Evolutionary conservation across 2,113 vertebrate species (phyloP).

Genomic region (Ailuropoda melanoleuca): DNA sequence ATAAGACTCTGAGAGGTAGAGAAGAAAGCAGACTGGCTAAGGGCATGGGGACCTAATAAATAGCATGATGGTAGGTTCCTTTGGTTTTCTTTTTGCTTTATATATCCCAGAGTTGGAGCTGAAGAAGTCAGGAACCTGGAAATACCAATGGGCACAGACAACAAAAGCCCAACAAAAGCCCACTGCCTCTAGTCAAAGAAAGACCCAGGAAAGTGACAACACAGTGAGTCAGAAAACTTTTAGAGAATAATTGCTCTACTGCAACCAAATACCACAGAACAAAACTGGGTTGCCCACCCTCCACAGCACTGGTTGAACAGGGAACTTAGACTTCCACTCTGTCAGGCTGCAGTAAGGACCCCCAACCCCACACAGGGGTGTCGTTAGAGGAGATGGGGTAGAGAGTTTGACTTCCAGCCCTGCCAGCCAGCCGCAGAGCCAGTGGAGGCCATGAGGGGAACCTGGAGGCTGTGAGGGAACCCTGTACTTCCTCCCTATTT

Average conservation of each 20-base stretch:
- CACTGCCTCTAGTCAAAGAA: background rate
- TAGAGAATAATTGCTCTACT: background rate
- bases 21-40: background rate
- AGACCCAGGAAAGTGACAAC: background rate
- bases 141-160: background rate
- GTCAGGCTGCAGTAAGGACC: background rate
- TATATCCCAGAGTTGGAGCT: background rate
- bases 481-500: background rate
- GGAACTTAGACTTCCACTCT: background rate
- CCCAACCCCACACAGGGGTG: accelerated
- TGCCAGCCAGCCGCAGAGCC: background rate
- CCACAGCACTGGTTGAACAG: background rate
- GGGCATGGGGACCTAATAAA: background rate
- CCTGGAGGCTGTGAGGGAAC: background rate
- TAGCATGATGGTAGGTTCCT: background rate
- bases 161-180: background rate
- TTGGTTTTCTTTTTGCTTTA: background rate
- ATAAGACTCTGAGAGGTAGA: background rate
- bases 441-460: background rate
- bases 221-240: background rate
- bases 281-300: background rate
- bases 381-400: background rate
- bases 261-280: background rate
- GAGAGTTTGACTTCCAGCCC: background rate
- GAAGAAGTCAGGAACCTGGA: background rate